Evolutionary conservation across 2,888 invertebrate genomes (phyloP).

Genomic region (Callyntrura guangdongensis): DNA sequence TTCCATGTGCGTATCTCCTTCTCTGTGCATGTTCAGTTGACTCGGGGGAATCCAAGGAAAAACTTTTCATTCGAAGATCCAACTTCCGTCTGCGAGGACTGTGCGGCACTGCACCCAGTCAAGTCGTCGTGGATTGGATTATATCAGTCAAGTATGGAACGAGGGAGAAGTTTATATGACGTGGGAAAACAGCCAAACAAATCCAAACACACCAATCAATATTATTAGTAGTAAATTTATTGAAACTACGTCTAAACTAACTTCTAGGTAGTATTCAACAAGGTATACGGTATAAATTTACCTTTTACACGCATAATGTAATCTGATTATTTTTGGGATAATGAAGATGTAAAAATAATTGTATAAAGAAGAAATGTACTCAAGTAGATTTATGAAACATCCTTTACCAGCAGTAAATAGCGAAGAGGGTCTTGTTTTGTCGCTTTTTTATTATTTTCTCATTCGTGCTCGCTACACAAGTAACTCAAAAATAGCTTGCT

Average conservation of each 20-base stretch:
- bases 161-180: constrained; percentile 18
- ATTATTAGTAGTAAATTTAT: constrained; percentile 36
- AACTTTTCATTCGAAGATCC: constrained; percentile 99
- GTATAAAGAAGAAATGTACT: background rate
- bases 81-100: constrained; percentile 98
- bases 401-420: background rate
- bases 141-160: constrained; percentile 27
- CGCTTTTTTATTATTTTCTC: background rate
- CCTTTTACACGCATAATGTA: background rate
- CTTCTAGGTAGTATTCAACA: background rate
- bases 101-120: constrained; percentile 92
- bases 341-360: background rate
- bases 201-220: constrained; percentile 62
- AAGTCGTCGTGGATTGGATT: constrained; percentile 26
- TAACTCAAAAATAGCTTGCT: background rate
- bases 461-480: background rate
- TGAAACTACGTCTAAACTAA: constrained; percentile 26
- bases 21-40: constrained; percentile 94
- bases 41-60: constrained; percentile 98
- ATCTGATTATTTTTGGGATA: background rate
- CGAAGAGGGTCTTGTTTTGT: background rate
- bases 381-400: background rate
- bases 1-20: constrained; percentile 88
- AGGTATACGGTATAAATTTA: background rate
- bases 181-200: constrained; percentile 63